A percentile compares a stretch with the other conserved stretches of the same genome.
Evolutionary conservation across 2,797 vertebrate genomes (phyloP).

Genomic region (Pampus argenteus): DNA sequence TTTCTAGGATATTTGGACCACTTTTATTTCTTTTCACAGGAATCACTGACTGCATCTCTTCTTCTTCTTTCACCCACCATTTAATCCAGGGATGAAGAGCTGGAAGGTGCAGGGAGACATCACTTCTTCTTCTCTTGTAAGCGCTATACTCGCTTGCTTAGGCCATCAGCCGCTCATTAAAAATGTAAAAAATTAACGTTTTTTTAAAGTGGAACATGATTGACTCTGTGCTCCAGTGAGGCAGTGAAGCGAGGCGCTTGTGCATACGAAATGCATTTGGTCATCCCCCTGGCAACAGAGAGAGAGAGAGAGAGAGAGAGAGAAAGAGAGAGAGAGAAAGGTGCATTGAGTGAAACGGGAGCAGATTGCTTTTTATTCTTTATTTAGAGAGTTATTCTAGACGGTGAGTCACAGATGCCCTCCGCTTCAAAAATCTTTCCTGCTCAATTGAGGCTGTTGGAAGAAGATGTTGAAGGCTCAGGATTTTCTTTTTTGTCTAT

Average conservation of each 20-base stretch:
- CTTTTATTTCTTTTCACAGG: conserved; percentile 22
- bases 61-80: conserved; percentile 16
- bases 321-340: too few species aligned
- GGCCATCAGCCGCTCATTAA: conserved; percentile 81
- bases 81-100: conserved; percentile 29
- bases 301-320: too few species aligned
- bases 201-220: conserved; percentile 83
- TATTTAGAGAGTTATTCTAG: conserved; percentile 82
- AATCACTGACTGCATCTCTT: neutral
- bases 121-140: conserved; percentile 64
- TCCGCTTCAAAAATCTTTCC: conserved; percentile 57
- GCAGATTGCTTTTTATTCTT: conserved; percentile 80
- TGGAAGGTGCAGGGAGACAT: conserved; percentile 42
- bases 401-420: conserved; percentile 70
- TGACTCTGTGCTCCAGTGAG: conserved; percentile 77
- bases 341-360: conserved; percentile 81
- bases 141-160: conserved; percentile 71
- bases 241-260: conserved; percentile 84
- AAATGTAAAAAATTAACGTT: conserved; percentile 86
- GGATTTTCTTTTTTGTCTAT: conserved; percentile 25
- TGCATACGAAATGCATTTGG: conserved; percentile 88
- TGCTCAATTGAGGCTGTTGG: conserved; percentile 68
- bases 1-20: neutral
- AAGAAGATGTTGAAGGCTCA: conserved; percentile 43
- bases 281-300: conserved; percentile 87